Percentiles rank a stretch among this genome's conserved stretches.
These are phyloP conservation scores for Neotoxoptera formosana DNA, from an alignment of 1,140 invertebrate genomes.

Conservation along the genomic window DNA sequence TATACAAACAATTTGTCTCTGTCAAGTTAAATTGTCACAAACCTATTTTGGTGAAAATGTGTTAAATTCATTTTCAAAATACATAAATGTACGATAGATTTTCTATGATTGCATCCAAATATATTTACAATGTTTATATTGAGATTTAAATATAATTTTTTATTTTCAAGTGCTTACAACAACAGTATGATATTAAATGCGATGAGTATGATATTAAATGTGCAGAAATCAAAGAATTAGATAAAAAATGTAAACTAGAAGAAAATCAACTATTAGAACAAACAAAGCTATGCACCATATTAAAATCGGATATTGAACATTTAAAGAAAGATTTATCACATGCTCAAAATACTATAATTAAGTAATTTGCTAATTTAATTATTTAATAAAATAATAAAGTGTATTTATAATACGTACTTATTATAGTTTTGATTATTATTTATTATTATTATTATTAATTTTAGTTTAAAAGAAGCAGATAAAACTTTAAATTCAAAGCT, in stretches of 20 bases:
- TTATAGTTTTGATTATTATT: neutral
- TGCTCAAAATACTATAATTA: slow-evolving; percentile 40
- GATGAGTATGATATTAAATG: slow-evolving; percentile 56
- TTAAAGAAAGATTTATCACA: slow-evolving; percentile 21
- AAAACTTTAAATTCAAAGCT: slow-evolving; percentile 28
- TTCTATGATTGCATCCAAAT: neutral
- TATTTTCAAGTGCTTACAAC: slow-evolving; percentile 44
- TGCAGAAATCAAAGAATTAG: slow-evolving; percentile 38
- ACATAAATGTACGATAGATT: neutral
- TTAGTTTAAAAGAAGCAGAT: slow-evolving; percentile 26
- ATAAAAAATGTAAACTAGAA: slow-evolving; percentile 36
- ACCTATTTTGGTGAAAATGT: neutral
- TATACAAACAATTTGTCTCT: neutral
- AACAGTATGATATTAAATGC: slow-evolving; percentile 54
- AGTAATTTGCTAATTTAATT: neutral
- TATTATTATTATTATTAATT: neutral
- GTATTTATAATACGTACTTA: neutral
- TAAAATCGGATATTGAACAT: slow-evolving; percentile 8
- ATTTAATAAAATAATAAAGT: neutral
- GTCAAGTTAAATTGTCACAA: neutral
- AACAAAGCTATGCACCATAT: neutral
- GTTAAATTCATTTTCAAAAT: neutral
- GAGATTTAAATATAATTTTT: neutral
- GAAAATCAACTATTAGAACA: slow-evolving; percentile 49
- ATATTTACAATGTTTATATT: neutral